Evolutionary conservation across 2,888 invertebrate species (phyloP).

Genomic region (Tiliacea citrago): DNA sequence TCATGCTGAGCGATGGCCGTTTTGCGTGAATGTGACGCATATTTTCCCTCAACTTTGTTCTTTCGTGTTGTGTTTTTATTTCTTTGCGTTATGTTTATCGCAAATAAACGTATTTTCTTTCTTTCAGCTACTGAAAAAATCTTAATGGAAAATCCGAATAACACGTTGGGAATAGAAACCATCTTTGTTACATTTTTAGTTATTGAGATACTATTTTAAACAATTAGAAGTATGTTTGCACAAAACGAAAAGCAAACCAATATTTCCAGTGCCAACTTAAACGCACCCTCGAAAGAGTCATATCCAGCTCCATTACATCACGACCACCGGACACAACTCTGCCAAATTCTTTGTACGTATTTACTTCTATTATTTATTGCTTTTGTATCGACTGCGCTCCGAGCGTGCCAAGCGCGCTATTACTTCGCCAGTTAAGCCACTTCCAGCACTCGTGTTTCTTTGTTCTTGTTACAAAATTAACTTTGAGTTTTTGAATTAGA

Average conservation of each 20-base stretch:
- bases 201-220: not conserved
- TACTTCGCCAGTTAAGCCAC: constrained; percentile 78
- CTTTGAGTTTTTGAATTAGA: constrained; percentile 62
- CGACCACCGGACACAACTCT: constrained; percentile 79
- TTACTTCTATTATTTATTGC: constrained; percentile 87
- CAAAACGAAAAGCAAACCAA: not conserved
- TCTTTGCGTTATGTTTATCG: too few species aligned
- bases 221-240: not conserved
- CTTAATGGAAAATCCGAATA: not conserved
- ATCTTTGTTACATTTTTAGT: not conserved
- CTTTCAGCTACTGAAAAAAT: not conserved
- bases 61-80: too few species aligned
- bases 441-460: constrained; percentile 76
- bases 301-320: constrained; percentile 74
- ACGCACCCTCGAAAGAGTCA: constrained; percentile 33
- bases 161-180: not conserved
- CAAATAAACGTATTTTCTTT: too few species aligned
- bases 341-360: constrained; percentile 90
- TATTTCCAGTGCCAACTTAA: not conserved
- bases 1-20: too few species aligned
- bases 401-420: constrained; percentile 80
- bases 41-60: too few species aligned
- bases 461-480: constrained; percentile 75
- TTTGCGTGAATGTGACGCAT: too few species aligned
- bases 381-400: constrained; percentile 83